Evolutionary conservation across 2,888 invertebrate species (phyloP), one percentile per base, ranked within the genome.

Genomic region (Cremastobaeus sp.): DNA sequence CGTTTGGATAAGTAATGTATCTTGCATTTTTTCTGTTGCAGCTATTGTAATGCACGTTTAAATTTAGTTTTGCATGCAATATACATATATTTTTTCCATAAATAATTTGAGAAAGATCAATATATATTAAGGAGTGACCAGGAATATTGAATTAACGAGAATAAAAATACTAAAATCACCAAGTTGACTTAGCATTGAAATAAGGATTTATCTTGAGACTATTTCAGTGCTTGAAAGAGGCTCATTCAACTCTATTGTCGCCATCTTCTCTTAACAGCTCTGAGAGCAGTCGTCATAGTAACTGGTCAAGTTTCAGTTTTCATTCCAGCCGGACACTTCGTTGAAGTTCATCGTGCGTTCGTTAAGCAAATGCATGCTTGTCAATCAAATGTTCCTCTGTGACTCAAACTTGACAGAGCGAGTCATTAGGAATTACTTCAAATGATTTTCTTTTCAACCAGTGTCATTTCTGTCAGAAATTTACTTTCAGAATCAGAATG

Each of bases 201-300:
- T 12, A 43, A 34, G 30, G 28, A 47, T 6, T 9, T 52, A 12
- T 28, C 32, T 21, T 77, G 69, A 76, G 76, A 79, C n/a, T 65
- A 80, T 88, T 89, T 77, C 91, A 97, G 97, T 89, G 97, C 97
- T 78, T 93, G 97, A 82, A 97, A 97, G 89, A 92, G 97, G 76
- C 97, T 97, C 66, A 96, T 97, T 85, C 95, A 64, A 93, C 95
- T 68, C 94, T 95, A 6, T 93, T 94, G 15, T 91, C 94, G 68
- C 92, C 91, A 17, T 91, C 92, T 15, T 91, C 91, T 30, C 90
- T 89, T 66, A 92, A 92, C 85, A 91, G 90, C 82, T 90, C 83
- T 14, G 82, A 83, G 37, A 86, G 89, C 87, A 92, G 91, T 87
- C 91, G 91, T 85, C 85, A 85, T 71, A 86, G 83, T 76, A 84